Evolutionary conservation across 2,113 vertebrate species (phyloP).

Genomic region (Nyctereutes procyonoides): DNA sequence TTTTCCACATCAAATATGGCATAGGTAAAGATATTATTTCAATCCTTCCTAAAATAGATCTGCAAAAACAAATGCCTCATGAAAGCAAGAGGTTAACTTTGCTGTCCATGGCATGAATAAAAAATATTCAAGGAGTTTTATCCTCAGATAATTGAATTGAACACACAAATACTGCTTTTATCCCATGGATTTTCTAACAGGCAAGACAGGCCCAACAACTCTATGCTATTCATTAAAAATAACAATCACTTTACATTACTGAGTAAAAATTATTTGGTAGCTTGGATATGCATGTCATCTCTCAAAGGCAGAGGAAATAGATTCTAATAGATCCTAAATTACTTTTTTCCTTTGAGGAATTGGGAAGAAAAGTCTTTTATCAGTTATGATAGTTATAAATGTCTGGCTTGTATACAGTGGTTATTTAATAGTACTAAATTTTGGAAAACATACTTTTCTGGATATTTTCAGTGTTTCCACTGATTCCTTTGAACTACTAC

Average conservation of each 20-base stretch:
- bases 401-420: background rate
- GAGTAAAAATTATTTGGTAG: background rate
- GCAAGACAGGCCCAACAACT: background rate
- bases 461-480: background rate
- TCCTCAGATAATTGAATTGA: background rate
- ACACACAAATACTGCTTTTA: background rate
- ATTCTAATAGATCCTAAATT: background rate
- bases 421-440: background rate
- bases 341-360: background rate
- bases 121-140: background rate
- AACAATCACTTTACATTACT: background rate
- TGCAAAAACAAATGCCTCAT: background rate
- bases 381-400: background rate
- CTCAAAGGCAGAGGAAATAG: background rate
- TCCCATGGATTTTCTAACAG: background rate
- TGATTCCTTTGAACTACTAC: background rate
- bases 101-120: background rate
- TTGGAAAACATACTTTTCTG: background rate
- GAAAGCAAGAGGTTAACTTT: constrained; percentile 7
- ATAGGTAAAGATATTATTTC: background rate
- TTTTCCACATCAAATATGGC: background rate
- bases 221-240: background rate
- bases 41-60: background rate
- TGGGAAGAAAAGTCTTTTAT: background rate
- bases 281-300: background rate